Percentiles rank a stretch among this genome's conserved stretches.
Conservation (phyloP, 2,797 vertebrate species). For the Fundulus diaphanus region DNA sequence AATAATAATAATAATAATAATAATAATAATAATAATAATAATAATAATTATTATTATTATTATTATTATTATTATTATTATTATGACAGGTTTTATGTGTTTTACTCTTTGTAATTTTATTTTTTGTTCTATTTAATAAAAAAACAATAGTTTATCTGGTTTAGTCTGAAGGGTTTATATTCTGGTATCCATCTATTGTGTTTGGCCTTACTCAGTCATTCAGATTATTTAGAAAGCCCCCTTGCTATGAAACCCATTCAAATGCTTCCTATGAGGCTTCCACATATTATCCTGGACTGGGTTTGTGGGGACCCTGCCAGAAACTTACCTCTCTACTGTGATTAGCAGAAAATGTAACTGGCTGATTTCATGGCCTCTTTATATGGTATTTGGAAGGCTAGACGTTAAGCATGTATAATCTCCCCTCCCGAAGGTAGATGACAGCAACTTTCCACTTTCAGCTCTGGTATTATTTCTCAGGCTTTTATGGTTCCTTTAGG, state of each 20-base stretch:
- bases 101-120: too few relatives aligned
- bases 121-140: too few relatives aligned
- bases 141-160: too few relatives aligned
- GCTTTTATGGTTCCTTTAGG: slow-evolving; percentile 64
- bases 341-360: slow-evolving; percentile 55
- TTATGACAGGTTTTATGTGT: too few relatives aligned
- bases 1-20: too few relatives aligned
- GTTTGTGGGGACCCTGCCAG: slow-evolving; percentile 42
- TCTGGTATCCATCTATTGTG: not conserved
- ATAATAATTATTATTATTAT: too few relatives aligned
- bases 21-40: too few relatives aligned
- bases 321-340: slow-evolving; percentile 49
- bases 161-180: not conserved
- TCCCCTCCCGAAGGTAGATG: slow-evolving; percentile 72
- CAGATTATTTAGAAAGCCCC: not conserved
- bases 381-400: slow-evolving; percentile 63
- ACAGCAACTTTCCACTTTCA: slow-evolving; percentile 66
- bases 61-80: too few relatives aligned
- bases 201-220: not conserved
- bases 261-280: not conserved
- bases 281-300: slow-evolving; percentile 28
- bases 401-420: slow-evolving; percentile 78
- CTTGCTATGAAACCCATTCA: not conserved
- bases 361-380: slow-evolving; percentile 66
- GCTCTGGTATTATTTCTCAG: slow-evolving; percentile 55